Evolutionary conservation across 2,113 vertebrate genomes (phyloP).

Genomic region (Psittacula cyanocephala): DNA sequence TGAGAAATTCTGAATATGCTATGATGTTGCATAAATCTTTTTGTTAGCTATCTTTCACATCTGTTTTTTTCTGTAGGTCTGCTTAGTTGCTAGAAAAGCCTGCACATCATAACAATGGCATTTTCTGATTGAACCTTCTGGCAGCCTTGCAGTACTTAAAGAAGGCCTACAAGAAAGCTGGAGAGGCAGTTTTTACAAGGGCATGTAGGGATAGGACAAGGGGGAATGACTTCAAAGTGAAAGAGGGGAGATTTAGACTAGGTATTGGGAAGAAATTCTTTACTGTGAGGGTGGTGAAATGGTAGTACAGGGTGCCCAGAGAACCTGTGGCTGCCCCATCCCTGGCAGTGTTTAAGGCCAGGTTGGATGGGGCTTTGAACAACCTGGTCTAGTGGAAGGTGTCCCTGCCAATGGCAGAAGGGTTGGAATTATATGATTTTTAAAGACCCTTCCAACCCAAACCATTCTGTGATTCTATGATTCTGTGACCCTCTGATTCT

Average conservation of each 20-base stretch:
- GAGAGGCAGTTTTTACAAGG: not conserved
- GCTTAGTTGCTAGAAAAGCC: not conserved
- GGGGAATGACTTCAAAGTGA: not conserved
- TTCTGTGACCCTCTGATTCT: not conserved
- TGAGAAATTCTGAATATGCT: not conserved
- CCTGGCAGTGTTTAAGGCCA: not conserved
- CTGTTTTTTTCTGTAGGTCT: not conserved
- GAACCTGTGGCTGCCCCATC: not conserved
- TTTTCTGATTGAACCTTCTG: not conserved
- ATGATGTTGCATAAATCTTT: not conserved
- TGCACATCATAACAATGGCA: not conserved
- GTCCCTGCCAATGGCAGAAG: not conserved
- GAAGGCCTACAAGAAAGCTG: not conserved
- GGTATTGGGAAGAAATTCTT: not conserved
- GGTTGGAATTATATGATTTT: not conserved
- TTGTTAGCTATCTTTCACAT: not conserved
- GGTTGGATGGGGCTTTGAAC: not conserved
- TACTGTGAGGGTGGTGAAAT: not conserved
- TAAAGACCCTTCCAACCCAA: not conserved
- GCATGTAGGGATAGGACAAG: not conserved
- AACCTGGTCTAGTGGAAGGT: not conserved
- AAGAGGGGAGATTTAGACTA: not conserved
- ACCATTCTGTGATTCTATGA: not conserved
- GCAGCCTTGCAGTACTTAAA: not conserved
- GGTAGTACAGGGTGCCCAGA: not conserved